Evolutionary conservation across 2,113 vertebrate genomes (phyloP).

Genomic region (Otus sunia): DNA sequence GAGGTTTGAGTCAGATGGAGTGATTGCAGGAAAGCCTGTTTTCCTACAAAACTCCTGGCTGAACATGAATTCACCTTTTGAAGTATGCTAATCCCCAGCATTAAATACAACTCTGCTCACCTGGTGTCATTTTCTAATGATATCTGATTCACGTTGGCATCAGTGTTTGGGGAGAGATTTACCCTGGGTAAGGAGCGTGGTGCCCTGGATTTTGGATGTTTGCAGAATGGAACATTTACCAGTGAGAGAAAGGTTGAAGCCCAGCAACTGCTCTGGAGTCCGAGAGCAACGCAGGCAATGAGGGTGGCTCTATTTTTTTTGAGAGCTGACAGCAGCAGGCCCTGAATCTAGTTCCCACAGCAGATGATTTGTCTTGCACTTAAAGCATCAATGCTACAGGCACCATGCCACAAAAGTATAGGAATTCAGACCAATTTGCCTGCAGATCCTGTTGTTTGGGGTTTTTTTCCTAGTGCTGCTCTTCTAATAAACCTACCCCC

Average conservation of each 20-base stretch:
- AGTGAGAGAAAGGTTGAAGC: neutral
- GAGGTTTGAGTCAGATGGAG: neutral
- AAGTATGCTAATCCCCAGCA: neutral
- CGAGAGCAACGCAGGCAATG: neutral
- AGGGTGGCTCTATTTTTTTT: neutral
- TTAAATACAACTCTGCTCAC: neutral
- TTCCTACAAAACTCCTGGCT: neutral
- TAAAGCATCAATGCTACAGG: neutral
- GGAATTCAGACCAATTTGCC: neutral
- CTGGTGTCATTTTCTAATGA: neutral
- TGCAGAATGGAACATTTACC: neutral
- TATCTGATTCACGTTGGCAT: accelerated
- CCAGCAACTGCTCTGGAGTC: neutral
- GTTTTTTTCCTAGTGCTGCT: neutral
- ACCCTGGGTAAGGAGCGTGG: neutral
- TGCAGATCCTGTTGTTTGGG: neutral
- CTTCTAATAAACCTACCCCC: neutral
- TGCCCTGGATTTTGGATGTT: neutral
- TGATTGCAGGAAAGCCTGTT: neutral
- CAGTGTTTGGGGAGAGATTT: neutral
- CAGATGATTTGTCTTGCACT: neutral
- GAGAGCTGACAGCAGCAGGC: neutral
- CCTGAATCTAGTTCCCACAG: neutral
- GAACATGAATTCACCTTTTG: neutral
- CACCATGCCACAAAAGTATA: neutral